Evolutionary conservation across 2,113 vertebrate species (phyloP).

Genomic region (Rhea pennata): DNA sequence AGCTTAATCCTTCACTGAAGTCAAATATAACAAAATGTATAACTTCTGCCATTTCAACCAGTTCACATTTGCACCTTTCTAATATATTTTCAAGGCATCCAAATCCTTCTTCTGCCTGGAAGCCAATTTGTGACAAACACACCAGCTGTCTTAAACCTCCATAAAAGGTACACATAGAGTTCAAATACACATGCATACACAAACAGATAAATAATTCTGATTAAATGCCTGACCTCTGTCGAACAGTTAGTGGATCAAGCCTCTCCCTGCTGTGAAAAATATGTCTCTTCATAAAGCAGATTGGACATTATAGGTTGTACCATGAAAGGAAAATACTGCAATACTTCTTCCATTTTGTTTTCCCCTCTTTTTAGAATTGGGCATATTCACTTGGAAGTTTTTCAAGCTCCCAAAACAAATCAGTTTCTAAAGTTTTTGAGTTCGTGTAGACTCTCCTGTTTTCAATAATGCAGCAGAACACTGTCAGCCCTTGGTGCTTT

Average conservation of each 20-base stretch:
- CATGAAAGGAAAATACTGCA: neutral
- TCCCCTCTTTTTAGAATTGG: conserved; percentile 2
- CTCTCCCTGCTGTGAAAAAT: neutral
- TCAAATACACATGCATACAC: neutral
- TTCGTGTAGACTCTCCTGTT: conserved; percentile 17
- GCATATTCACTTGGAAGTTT: conserved; percentile 7
- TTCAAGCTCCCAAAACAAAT: conserved; percentile 49
- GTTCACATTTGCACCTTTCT: neutral
- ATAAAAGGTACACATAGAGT: neutral
- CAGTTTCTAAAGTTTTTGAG: conserved; percentile 39
- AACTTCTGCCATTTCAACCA: neutral
- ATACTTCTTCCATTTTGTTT: conserved; percentile 42
- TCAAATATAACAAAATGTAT: neutral
- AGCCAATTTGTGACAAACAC: neutral
- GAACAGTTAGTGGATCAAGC: neutral
- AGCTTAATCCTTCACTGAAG: neutral
- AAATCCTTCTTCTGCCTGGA: neutral
- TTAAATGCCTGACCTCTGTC: neutral
- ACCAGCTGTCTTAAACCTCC: neutral
- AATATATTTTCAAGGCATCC: neutral
- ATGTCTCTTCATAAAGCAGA: neutral
- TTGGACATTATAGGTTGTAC: neutral
- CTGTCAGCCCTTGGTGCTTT: conserved; percentile 54
- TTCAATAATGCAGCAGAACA: conserved; percentile 61
- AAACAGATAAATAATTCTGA: neutral